Base-by-base conservation (phyloP, 2,113 vertebrate species). In the Rhizomys pruinosus region DNA sequence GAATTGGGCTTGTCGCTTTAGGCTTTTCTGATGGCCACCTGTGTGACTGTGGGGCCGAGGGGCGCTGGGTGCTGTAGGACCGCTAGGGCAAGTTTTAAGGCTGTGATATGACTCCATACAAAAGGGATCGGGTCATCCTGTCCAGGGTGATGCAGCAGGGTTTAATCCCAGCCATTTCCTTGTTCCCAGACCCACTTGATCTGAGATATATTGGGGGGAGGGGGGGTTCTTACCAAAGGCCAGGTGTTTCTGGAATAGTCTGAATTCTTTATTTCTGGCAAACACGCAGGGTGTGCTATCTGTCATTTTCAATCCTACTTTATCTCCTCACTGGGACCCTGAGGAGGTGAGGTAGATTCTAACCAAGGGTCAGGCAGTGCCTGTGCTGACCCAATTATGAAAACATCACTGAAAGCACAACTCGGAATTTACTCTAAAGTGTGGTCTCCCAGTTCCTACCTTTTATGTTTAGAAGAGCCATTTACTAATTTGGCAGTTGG, bases 161-260 rank as follows among this genome's bases (percentile, higher is more conserved):
- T 74, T 93, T 3, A 37, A 84, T 23, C 91, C 22, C 17, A 37
- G 73, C 55, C 34, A 22, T 87, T 93, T 94, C 91, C 96, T 93
- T 68, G 81, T 90, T 78, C 71, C 69, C 52, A 47, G 1, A 25
- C 20, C 64, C 61, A 72, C 73, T 92, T 79, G 57, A 71, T 94
- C 39, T 42, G 23, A 34, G 27, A 44, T 55, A 2, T 29, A 27
- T 39, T 27, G 55, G 12, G 77, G 77, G 77, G 59, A n/a, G 4
- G 55, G n/a, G 77, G 44, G 64, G 64, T 55, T 64, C 74, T 71
- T 90, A 64, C n/a, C 57, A 61, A 76, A 34, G 73, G 87, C 90
- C 96, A 96, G 95, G 95, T 97, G 96, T 94, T 93, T 92, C 87
- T 95, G 93, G 85, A 73, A 91, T 72, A n/a, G 59, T 61, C 73